phyloP scores from a whole-genome alignment of 1,140 invertebrate species.

The Caenorhabditis latens region DNA sequence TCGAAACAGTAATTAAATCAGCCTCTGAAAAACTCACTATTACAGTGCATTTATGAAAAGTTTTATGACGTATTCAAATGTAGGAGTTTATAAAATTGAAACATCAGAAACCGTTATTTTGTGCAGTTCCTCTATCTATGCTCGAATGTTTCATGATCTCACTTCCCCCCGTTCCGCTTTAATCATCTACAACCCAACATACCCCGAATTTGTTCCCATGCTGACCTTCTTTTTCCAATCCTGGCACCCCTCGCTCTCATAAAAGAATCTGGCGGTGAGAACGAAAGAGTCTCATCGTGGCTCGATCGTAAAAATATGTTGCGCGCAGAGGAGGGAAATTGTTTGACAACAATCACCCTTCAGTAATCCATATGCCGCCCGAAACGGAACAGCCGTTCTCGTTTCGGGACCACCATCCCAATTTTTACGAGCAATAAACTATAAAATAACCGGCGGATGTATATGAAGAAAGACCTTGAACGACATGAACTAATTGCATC shows the following conservation, averaged over 20 bases:
- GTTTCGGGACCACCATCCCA: neutral
- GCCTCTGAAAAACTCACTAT: too few relatives aligned
- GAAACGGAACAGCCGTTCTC: slow-evolving; percentile 12
- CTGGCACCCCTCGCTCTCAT: neutral
- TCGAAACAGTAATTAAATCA: too few relatives aligned
- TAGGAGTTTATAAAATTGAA: too few relatives aligned
- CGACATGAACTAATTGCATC: neutral
- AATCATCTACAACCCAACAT: too few relatives aligned
- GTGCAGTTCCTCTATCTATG: too few relatives aligned
- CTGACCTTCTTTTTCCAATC: neutral
- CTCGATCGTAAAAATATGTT: slow-evolving; percentile 23
- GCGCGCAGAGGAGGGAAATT: neutral
- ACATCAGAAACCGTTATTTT: too few relatives aligned
- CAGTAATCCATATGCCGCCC: neutral
- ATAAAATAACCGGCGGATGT: neutral
- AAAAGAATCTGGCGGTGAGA: too few relatives aligned
- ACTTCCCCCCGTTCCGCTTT: too few relatives aligned
- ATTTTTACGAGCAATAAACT: slow-evolving; percentile 29
- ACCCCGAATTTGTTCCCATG: neutral
- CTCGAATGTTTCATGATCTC: too few relatives aligned
- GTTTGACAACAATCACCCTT: slow-evolving; percentile 11
- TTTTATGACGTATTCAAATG: too few relatives aligned
- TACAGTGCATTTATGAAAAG: too few relatives aligned
- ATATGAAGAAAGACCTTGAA: neutral
- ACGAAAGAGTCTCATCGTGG: too few relatives aligned